phyloP scores from a whole-genome alignment of 2,888 invertebrate genomes.

The Macrophya annulata region DNA sequence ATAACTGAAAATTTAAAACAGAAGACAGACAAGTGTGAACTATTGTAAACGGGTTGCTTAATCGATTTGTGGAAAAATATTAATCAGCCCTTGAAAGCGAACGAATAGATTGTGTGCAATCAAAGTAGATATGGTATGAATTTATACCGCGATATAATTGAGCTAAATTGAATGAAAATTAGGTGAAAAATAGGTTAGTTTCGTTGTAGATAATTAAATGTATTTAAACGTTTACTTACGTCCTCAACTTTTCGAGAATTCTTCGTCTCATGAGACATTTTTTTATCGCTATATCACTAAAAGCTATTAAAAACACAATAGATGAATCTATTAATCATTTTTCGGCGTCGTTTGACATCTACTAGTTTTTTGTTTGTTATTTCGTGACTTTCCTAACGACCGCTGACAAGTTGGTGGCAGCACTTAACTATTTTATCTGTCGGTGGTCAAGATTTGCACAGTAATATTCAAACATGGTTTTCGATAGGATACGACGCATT shows the following conservation, averaged over 20 bases:
- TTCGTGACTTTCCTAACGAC: constrained; percentile 44
- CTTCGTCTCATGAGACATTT: constrained; percentile 50
- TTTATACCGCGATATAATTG: background rate
- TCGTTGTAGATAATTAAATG: background rate
- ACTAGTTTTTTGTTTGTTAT: constrained; percentile 70
- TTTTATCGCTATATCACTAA: constrained; percentile 26
- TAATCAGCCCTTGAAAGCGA: background rate
- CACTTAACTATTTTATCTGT: background rate
- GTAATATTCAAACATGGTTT: background rate
- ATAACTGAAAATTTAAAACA: background rate
- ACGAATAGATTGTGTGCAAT: background rate
- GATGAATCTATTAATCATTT: constrained; percentile 56
- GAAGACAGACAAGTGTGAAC: no score
- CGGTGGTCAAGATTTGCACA: background rate
- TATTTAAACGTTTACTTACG: constrained; percentile 45
- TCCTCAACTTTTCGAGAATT: constrained; percentile 42
- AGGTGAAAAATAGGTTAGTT: constrained; percentile 41
- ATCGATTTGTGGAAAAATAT: background rate
- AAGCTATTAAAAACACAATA: constrained; percentile 52
- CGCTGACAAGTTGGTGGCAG: constrained; percentile 28
- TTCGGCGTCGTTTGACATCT: constrained; percentile 66
- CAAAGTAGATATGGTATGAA: background rate
- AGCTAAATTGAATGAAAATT: constrained; percentile 3
- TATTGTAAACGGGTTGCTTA: background rate
- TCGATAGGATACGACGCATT: background rate